Evolutionary conservation across 2,113 vertebrate species (phyloP), one percentile per base, ranked within the genome.

Genomic region (Siniperca knerii): DNA sequence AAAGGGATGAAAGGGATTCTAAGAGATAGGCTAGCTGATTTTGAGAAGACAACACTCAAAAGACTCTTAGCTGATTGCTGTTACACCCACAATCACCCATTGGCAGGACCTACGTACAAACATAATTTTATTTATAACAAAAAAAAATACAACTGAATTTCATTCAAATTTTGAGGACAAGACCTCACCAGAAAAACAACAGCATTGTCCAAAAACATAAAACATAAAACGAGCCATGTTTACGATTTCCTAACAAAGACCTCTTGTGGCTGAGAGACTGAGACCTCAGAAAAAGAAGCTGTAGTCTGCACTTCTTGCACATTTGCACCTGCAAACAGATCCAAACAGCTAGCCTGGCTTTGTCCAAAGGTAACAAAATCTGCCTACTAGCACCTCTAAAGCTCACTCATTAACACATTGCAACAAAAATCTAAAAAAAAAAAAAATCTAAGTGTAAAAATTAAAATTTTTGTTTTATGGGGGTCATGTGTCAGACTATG

Each of bases 1-100:
- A 85, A 87, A 81, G 67, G n/a, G 69, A 83, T 86, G 77, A 76
- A 78, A 84, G 65, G 73, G 58, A 66, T 73, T 82, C 75, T 75
- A 83, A 89, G 82, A 77, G 71, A 84, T 72, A 44, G 76, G 50
- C 46, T 18, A 58, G 78, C 68, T 93, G 86, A 92, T 93, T 91
- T 80, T 73, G 66, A 87, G 82, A 90, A 90, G 58, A 77, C 23
- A 69, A 76, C 79, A 79, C 85, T 93, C 67, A 23, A 35, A 77
- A 48, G 76, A 84, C 78, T 79, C 84, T 86, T 54, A 37, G 72
- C 70, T 93, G 89, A 94, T 94, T 92, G 82, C 89, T 46, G 81
- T 72, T 73, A 83, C 10, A 50, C 72, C 85, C 84, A 57, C 89
- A 92, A 75, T 89, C 88, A 86, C 55, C 57, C 55, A 57, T 15